phyloP scores from a whole-genome alignment of 2,113 vertebrate genomes.

The Myrmecobius fasciatus region DNA sequence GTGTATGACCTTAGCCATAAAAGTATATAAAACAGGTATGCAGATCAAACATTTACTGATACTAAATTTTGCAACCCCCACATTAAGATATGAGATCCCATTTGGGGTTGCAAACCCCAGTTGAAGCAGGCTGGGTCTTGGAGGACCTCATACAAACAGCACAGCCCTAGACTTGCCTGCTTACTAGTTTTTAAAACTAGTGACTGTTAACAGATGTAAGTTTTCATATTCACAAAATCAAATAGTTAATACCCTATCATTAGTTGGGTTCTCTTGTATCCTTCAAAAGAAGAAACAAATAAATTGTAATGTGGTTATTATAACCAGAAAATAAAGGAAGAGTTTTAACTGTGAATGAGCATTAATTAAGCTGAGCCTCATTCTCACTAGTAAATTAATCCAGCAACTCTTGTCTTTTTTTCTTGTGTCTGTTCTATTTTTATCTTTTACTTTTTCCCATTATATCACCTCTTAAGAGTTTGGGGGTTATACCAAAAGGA shows the following conservation, averaged over 20 bases:
- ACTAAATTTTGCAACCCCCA: background rate
- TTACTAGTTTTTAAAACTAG: background rate
- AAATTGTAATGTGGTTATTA: background rate
- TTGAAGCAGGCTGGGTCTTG: background rate
- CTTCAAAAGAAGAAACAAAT: background rate
- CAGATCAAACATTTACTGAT: no score
- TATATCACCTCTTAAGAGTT: conserved; percentile 15
- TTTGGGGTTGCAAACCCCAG: background rate
- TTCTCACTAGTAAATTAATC: background rate
- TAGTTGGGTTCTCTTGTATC: background rate
- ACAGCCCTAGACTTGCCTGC: background rate
- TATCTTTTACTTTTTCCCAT: conserved; percentile 21
- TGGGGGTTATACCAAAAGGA: conserved; percentile 16
- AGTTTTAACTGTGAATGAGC: conserved; percentile 34
- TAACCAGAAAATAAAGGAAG: conserved; percentile 3
- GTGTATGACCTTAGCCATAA: no score
- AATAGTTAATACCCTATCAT: background rate
- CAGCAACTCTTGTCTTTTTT: background rate
- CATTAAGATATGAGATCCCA: no score
- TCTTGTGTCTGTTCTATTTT: conserved; percentile 47
- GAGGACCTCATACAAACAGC: background rate
- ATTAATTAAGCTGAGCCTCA: conserved; percentile 1
- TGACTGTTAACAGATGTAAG: background rate
- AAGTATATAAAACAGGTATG: no score
- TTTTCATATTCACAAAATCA: background rate